phyloP scores from a whole-genome alignment of 2,888 invertebrate species.

The Philaethria dido region DNA sequence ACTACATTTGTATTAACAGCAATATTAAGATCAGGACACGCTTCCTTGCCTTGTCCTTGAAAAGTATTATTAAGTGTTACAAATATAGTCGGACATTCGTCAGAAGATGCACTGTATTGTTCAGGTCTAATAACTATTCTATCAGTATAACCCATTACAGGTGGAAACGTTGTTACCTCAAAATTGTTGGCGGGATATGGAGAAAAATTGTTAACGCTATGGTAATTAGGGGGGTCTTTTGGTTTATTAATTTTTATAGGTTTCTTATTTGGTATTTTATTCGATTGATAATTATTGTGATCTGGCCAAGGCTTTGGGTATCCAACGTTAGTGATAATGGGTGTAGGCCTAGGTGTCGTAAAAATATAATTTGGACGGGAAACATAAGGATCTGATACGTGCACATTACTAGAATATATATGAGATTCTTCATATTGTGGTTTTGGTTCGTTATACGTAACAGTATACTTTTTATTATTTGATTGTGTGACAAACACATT shows the following conservation, averaged over 20 bases:
- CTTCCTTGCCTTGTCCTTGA: constrained; percentile 84
- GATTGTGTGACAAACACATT: constrained; percentile 48
- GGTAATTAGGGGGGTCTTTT: constrained; percentile 61
- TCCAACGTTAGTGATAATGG: constrained; percentile 76
- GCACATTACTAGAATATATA: constrained; percentile 63
- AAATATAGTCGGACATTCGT: constrained; percentile 83
- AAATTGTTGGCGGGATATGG: constrained; percentile 58
- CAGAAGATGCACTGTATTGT: constrained; percentile 71
- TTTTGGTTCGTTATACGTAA: constrained; percentile 54
- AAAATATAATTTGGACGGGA: constrained; percentile 64
- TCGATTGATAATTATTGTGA: constrained; percentile 39
- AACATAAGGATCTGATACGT: constrained; percentile 58
- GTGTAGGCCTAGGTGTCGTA: constrained; percentile 65
- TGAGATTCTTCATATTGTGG: constrained; percentile 61
- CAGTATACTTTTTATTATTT: constrained; percentile 51
- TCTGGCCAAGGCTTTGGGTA: constrained; percentile 58
- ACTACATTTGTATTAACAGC: constrained; percentile 88
- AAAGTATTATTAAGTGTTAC: constrained; percentile 81
- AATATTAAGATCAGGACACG: constrained; percentile 87
- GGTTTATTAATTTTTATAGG: constrained; percentile 63
- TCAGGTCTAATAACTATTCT: constrained; percentile 77
- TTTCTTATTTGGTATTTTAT: constrained; percentile 58
- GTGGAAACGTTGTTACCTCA: constrained; percentile 75
- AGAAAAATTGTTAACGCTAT: constrained; percentile 60
- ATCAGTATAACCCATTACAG: constrained; percentile 69